Evolutionary conservation across 2,797 vertebrate species (phyloP).

Genomic region (Alfaro cultratus): DNA sequence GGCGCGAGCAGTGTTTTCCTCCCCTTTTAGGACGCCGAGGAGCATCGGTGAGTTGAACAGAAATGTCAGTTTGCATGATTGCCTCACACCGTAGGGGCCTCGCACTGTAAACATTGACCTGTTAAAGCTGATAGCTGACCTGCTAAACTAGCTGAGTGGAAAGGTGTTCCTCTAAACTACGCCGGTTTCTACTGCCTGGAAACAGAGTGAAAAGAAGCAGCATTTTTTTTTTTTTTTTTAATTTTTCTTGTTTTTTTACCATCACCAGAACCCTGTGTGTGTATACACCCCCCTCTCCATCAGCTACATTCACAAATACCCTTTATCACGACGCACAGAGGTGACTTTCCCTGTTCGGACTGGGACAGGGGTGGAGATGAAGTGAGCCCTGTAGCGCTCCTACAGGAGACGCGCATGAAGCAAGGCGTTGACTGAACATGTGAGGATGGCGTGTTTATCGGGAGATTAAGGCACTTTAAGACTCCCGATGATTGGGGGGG

Average conservation of each 20-base stretch:
- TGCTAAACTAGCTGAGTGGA: slow-evolving; percentile 41
- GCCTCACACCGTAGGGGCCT: slow-evolving; percentile 61
- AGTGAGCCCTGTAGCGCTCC: slow-evolving; percentile 47
- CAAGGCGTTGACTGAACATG: slow-evolving; percentile 17
- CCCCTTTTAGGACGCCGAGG: slow-evolving; percentile 27
- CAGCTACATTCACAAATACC: slow-evolving; percentile 59
- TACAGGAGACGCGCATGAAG: slow-evolving; percentile 18
- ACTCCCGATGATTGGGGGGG: slow-evolving; percentile 65
- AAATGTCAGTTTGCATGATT: slow-evolving; percentile 58
- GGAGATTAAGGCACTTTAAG: slow-evolving; percentile 84
- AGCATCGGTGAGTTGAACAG: slow-evolving; percentile 65
- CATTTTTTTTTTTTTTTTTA: slow-evolving; percentile 39
- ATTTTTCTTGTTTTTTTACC: slow-evolving; percentile 7
- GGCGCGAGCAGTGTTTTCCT: slow-evolving; percentile 39
- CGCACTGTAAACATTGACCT: slow-evolving; percentile 79
- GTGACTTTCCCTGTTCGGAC: slow-evolving; percentile 44
- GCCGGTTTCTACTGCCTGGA: slow-evolving; percentile 40
- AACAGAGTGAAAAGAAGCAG: slow-evolving; percentile 74
- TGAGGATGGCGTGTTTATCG: slow-evolving; percentile 33
- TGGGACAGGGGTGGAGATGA: slow-evolving; percentile 37
- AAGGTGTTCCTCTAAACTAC: slow-evolving; percentile 44
- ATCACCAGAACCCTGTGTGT: slow-evolving; percentile 36
- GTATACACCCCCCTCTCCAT: not conserved
- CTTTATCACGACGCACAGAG: slow-evolving; percentile 63
- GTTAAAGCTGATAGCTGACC: slow-evolving; percentile 70